Evolutionary conservation across 2,797 vertebrate species (phyloP).

Genomic region (Benthosema pterotum): DNA sequence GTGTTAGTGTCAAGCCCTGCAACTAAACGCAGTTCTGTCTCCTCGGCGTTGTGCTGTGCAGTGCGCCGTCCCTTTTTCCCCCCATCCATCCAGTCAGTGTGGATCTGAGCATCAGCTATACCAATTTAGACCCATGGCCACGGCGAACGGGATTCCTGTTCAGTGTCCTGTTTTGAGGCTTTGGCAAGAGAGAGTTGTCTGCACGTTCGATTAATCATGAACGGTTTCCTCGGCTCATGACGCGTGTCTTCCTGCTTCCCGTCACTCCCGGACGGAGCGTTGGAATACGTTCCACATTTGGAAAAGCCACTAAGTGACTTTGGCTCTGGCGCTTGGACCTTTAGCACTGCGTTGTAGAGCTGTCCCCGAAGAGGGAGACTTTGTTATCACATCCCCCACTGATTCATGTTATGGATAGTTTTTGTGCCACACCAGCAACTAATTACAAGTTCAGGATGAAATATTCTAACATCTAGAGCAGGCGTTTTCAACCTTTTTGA

Average conservation of each 20-base stretch:
- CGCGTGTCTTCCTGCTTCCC: conserved; percentile 71
- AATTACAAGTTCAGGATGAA: too few species aligned
- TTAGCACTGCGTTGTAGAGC: background rate
- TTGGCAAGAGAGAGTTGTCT: conserved; percentile 29
- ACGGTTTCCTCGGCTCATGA: conserved; percentile 62
- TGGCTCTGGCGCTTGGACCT: conserved; percentile 10
- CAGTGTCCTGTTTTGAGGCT: conserved; percentile 34
- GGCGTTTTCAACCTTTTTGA: too few species aligned
- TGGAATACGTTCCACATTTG: conserved; percentile 35
- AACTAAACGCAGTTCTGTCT: too few species aligned
- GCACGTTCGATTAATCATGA: conserved; percentile 46
- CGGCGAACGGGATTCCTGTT: conserved; percentile 19
- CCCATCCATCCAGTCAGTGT: background rate
- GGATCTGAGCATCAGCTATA: background rate
- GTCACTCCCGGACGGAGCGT: conserved; percentile 50
- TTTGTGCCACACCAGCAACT: too few species aligned
- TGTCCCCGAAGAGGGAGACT: conserved; percentile 33
- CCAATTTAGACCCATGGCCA: background rate
- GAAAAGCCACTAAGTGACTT: conserved; percentile 28
- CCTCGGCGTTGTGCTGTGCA: background rate
- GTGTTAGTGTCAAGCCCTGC: too few species aligned
- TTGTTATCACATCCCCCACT: background rate
- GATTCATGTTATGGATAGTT: too few species aligned
- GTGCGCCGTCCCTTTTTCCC: background rate
- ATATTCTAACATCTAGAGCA: too few species aligned